Base-by-base conservation (phyloP, 35 echinoderm and acorn worm genomes). In the Ophiothrix spiculata region DNA sequence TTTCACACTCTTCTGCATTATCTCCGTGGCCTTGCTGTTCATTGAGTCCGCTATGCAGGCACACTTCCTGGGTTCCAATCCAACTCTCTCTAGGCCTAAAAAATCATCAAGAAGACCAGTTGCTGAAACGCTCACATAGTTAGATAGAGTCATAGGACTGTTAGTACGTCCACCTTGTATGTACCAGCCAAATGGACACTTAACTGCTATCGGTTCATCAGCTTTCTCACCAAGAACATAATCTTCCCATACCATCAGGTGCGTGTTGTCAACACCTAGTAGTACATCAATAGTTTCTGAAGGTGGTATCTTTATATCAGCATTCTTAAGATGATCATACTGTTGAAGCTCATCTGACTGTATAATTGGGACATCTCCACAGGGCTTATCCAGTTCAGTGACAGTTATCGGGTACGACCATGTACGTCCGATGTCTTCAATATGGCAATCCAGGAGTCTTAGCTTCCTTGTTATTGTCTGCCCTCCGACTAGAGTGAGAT, bases 81-180 rank as follows among this genome's bases (percentile, higher is more conserved):
- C 81, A 19, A 69, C 77, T 16, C 46, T 64, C 37, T 89, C 91
- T 25, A 89, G 60, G 13, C 87, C 91, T 39, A 93, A 77, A 38
- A 89, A 90, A 74, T 93, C 91, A 38, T 93, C 91, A 0, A 93
- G 19, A 38, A 87, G 76, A 31, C 81, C 91, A 17, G 86, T 77
- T 14, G 91, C 81, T 56, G 87, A 93, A 4, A 93, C 87, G 80
- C 86, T 90, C 2, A 93, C 91, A 46, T 93, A 93, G 91, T 93
- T 90, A 31, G 81, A 36, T 39, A 90, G 37, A 42, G 37, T 31
- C 89, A 87, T 17, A 86, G 8, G 87, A 79, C 76, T 46, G 21
- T 6, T 33, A 0, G 77, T 41, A 32, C 39, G 60, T 35, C 85
- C 90, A 76, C 84, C 90, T 75, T 92, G 90, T 11, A 92, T 77